Conservation (phyloP, 2,888 invertebrate genomes). For the Drosophila peninsularis region DNA sequence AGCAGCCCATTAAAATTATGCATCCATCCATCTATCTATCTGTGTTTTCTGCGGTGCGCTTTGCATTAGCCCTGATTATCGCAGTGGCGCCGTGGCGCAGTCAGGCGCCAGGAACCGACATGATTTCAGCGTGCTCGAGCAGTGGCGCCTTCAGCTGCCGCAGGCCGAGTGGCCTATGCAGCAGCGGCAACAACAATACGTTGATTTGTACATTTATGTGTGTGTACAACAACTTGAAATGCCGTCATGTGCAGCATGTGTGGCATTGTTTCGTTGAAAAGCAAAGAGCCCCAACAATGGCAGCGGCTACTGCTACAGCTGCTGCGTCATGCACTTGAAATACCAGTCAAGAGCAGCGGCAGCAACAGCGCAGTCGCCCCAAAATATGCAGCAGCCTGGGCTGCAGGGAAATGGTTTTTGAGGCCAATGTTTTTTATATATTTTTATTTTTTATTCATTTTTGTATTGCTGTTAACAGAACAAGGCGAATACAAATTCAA, state of each 20-base stretch:
- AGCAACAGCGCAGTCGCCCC: conserved; percentile 28
- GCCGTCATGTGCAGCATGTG: conserved; percentile 68
- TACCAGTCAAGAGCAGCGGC: conserved; percentile 58
- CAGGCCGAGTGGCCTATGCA: conserved; percentile 18
- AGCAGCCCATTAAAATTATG: conserved; percentile 56
- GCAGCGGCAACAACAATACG: conserved; percentile 20
- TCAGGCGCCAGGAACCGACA: conserved; percentile 17
- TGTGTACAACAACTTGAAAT: conserved; percentile 43
- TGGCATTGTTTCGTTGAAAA: conserved; percentile 57
- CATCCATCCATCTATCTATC: conserved; percentile 49
- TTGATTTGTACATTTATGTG: conserved; percentile 5
- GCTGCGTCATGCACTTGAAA: conserved; percentile 66
- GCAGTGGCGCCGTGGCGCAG: conserved; percentile 8
- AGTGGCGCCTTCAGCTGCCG: conserved; percentile 11
- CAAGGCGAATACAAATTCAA: conserved; percentile 12
- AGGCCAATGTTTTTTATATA: conserved; percentile 15
- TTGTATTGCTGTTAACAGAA: conserved; percentile 34
- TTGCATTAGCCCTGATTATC: conserved; percentile 63
- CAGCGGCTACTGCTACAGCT: conserved; percentile 16
- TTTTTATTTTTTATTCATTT: conserved; percentile 26
- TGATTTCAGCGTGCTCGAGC: conserved; percentile 24
- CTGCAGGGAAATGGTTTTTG: conserved; percentile 26
- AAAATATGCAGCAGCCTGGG: conserved; percentile 24
- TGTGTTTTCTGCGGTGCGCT: conserved; percentile 28
- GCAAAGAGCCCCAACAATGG: conserved; percentile 44